These are phyloP conservation scores for Parasteatoda lunata DNA, from an alignment of 2,888 invertebrate genomes.

Conservation along the genomic window DNA sequence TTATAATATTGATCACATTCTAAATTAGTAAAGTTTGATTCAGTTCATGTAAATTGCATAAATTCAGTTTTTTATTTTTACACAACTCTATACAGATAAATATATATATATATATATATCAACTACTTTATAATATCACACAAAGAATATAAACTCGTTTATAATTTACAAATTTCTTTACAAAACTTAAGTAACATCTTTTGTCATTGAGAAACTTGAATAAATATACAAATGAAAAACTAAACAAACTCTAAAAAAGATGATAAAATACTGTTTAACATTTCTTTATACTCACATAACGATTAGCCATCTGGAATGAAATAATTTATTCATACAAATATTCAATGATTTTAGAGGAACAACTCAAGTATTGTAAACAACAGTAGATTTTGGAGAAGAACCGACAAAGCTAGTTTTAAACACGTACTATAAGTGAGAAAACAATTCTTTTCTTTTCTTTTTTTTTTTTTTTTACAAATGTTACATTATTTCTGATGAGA, in stretches of 20 bases:
- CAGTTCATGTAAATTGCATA: slow-evolving; percentile 12
- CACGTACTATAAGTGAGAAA: background rate
- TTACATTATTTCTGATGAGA: no score
- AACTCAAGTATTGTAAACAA: no score
- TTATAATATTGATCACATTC: background rate
- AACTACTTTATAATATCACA: slow-evolving; percentile 44
- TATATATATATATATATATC: slow-evolving; percentile 12
- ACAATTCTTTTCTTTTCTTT: background rate
- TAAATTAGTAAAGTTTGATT: background rate
- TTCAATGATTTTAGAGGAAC: no score
- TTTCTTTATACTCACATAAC: slow-evolving; percentile 28
- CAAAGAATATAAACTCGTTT: slow-evolving; percentile 43
- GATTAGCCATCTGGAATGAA: slow-evolving; percentile 39
- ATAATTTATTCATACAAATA: slow-evolving; percentile 19
- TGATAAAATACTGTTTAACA: slow-evolving; percentile 58
- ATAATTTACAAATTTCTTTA: slow-evolving; percentile 62
- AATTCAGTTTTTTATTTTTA: slow-evolving; percentile 33
- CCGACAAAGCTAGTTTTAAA: background rate
- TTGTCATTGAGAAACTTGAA: slow-evolving; percentile 60
- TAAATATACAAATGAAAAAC: slow-evolving; percentile 62
- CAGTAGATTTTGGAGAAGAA: background rate
- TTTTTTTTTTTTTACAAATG: no score
- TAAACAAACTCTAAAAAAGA: slow-evolving; percentile 40
- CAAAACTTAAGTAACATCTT: slow-evolving; percentile 60
- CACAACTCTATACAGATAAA: slow-evolving; percentile 57